phyloP scores from a whole-genome alignment of 2,797 vertebrate species.

The Pogoniulus pusillus region DNA sequence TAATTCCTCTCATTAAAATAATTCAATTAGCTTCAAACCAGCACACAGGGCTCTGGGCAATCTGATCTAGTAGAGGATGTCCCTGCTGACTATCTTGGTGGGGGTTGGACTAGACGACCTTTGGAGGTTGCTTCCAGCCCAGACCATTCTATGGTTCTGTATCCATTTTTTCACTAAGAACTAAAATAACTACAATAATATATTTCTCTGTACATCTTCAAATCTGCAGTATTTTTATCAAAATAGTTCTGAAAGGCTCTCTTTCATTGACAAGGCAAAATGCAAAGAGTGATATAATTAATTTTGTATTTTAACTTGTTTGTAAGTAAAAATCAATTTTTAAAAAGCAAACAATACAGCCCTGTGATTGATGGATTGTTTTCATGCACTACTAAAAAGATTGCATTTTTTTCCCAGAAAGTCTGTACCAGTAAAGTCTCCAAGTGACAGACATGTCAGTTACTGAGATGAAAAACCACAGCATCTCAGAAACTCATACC shows the following conservation, averaged over 20 bases:
- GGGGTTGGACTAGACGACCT: too few relatives aligned
- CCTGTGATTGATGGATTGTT: not conserved
- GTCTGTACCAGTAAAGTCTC: not conserved
- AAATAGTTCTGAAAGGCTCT: not conserved
- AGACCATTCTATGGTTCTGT: too few relatives aligned
- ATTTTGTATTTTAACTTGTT: not conserved
- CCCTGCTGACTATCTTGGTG: too few relatives aligned
- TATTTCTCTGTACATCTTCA: not conserved
- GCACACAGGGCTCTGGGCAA: too few relatives aligned
- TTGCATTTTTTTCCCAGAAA: not conserved
- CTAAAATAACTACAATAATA: slow-evolving; percentile 1
- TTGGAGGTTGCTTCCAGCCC: too few relatives aligned
- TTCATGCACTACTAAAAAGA: not conserved
- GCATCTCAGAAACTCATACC: not conserved
- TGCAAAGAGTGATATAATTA: not conserved
- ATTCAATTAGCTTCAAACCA: too few relatives aligned
- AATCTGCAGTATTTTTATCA: not conserved
- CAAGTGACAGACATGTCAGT: not conserved
- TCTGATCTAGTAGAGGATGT: too few relatives aligned
- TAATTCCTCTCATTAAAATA: too few relatives aligned
- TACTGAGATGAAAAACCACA: not conserved
- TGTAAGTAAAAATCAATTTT: not conserved
- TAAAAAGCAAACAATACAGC: not conserved
- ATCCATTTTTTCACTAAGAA: not conserved
- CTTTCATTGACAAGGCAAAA: not conserved